These are phyloP conservation scores for Brenthis daphne DNA, from an alignment of 2,888 invertebrate species.

Conservation along the genomic window DNA sequence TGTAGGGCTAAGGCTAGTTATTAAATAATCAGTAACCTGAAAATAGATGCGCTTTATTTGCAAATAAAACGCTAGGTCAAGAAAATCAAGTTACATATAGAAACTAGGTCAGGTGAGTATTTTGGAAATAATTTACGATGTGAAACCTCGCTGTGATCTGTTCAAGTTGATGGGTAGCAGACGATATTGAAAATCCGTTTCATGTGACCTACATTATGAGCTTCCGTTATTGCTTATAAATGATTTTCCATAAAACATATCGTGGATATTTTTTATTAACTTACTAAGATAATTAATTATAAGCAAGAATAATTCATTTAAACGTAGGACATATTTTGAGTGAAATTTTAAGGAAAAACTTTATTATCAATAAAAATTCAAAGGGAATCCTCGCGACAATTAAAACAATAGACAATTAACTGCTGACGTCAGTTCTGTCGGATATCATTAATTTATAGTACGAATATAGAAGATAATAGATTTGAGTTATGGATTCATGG, in stretches of 20 bases:
- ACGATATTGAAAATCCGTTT: constrained; percentile 22
- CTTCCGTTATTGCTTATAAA: background rate
- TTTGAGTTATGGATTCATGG: constrained; percentile 5
- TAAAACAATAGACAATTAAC: constrained; percentile 53
- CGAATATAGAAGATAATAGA: constrained; percentile 5
- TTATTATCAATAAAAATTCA: constrained; percentile 22
- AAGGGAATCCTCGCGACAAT: constrained; percentile 11
- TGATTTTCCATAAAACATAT: background rate
- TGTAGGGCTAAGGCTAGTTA: too few relatives aligned
- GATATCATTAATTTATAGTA: background rate
- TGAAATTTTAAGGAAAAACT: background rate
- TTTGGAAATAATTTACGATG: constrained; percentile 26
- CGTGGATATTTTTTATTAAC: too few relatives aligned
- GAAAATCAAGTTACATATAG: constrained; percentile 13
- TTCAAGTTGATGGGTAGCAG: constrained; percentile 19
- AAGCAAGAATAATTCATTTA: too few relatives aligned
- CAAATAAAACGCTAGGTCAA: constrained; percentile 19
- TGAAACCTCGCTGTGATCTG: constrained; percentile 8
- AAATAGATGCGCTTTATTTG: constrained; percentile 8
- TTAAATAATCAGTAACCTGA: background rate
- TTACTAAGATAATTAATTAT: too few relatives aligned
- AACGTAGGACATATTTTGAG: too few relatives aligned
- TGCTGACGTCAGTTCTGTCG: constrained; percentile 46
- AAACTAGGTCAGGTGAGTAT: constrained; percentile 15
- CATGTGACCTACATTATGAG: constrained; percentile 5